Conservation (phyloP, 1,140 invertebrate species). For the Brachionus plicatilis region DNA sequence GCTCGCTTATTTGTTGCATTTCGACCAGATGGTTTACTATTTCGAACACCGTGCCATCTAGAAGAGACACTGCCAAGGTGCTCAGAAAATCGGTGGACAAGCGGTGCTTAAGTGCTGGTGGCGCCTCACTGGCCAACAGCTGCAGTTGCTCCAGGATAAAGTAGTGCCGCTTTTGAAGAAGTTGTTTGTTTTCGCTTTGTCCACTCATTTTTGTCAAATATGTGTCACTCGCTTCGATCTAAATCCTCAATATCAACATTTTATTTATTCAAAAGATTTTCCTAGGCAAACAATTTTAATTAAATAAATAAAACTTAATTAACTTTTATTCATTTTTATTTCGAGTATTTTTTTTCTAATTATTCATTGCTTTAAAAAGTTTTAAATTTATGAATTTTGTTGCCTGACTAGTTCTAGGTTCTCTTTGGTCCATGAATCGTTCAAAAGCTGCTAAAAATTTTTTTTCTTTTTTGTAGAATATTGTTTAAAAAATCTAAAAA, state of each 20-base stretch:
- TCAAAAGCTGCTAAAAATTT: too few relatives aligned
- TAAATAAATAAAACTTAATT: neutral
- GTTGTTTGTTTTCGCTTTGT: neutral
- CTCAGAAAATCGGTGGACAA: slow-evolving; percentile 18
- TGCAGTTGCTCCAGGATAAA: slow-evolving; percentile 1
- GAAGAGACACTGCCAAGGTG: neutral
- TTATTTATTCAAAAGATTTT: neutral
- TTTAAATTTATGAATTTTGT: too few relatives aligned
- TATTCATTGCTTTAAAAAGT: too few relatives aligned
- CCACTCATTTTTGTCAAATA: neutral
- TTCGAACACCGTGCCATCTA: slow-evolving; percentile 34
- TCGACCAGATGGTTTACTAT: slow-evolving; percentile 25
- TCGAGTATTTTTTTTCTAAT: too few relatives aligned
- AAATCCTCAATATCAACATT: neutral
- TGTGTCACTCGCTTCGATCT: neutral
- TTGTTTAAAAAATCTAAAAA: too few relatives aligned
- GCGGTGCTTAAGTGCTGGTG: neutral
- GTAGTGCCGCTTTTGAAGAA: slow-evolving; percentile 11
- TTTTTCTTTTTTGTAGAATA: too few relatives aligned
- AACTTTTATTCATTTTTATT: neutral
- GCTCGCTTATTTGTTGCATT: slow-evolving; percentile 33
- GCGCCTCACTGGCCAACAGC: neutral
- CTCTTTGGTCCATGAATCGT: too few relatives aligned
- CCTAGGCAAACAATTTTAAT: neutral
- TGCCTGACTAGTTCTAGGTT: too few relatives aligned